These are phyloP conservation scores for Mesoclemmys tuberculata DNA, from an alignment of 2,113 vertebrate species.

Conservation along the genomic window DNA sequence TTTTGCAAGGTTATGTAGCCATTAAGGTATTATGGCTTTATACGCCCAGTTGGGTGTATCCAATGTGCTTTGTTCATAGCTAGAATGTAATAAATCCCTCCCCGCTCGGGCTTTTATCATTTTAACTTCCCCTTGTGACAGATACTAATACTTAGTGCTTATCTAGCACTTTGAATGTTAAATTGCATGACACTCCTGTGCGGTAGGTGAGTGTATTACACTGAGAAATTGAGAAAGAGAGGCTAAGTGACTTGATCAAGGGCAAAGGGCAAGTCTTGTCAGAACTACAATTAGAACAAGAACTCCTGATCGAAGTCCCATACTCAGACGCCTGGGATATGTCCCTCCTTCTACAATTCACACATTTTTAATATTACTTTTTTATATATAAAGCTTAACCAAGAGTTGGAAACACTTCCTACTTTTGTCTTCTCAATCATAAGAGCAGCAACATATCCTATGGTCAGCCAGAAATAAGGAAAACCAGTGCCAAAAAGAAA, in stretches of 20 bases:
- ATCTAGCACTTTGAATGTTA: accelerated
- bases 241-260: no score
- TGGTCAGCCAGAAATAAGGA: accelerated
- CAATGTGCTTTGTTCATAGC: not conserved
- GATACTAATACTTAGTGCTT: accelerated
- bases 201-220: not conserved
- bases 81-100: not conserved
- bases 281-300: not conserved
- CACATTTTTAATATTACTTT: not conserved
- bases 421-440: accelerated
- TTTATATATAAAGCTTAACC: accelerated
- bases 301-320: not conserved
- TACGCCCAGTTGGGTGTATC: not conserved
- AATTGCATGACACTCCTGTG: accelerated
- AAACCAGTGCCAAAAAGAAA: accelerated
- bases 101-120: accelerated
- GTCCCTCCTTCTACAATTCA: not conserved
- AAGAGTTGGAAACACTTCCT: not conserved
- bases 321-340: not conserved
- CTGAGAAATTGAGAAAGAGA: not conserved
- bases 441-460: not conserved
- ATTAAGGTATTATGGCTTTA: accelerated
- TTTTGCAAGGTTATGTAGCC: accelerated
- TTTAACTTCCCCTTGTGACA: accelerated
- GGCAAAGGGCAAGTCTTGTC: not conserved